A percentile compares a stretch with the other conserved stretches of the same genome.
phyloP scores from a whole-genome alignment of 1,140 invertebrate species.

The Brachionus sp. region DNA sequence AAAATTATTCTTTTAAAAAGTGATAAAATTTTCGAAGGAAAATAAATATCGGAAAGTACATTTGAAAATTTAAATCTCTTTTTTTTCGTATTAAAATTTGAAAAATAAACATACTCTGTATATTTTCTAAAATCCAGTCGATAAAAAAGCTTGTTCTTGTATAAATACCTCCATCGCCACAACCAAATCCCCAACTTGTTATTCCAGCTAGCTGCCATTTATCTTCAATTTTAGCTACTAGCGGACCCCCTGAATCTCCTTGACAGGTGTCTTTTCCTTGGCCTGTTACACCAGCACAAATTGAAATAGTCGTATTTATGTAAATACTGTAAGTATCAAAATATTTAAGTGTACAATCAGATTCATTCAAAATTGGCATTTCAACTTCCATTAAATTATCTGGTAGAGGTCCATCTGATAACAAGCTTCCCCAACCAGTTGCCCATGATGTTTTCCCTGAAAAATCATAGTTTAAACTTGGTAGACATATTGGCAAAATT shows the following conservation, averaged over 20 bases:
- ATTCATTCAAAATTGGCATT: slow-evolving; percentile 7
- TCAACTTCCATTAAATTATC: slow-evolving; percentile 12
- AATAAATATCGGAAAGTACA: too few relatives aligned
- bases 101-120: too few relatives aligned
- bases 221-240: background rate
- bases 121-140: background rate
- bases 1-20: too few relatives aligned
- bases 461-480: background rate
- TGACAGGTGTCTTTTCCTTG: slow-evolving; percentile 20
- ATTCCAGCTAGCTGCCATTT: background rate
- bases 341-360: background rate
- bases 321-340: background rate
- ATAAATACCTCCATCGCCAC: slow-evolving; percentile 45
- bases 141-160: background rate
- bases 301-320: background rate
- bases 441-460: background rate
- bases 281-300: slow-evolving; percentile 11
- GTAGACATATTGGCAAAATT: background rate
- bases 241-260: slow-evolving; percentile 38
- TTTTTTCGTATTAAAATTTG: too few relatives aligned
- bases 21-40: too few relatives aligned
- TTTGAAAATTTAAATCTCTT: too few relatives aligned
- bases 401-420: background rate
- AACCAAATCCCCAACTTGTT: slow-evolving; percentile 20
- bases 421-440: slow-evolving; percentile 7